Evolutionary conservation across 2,888 invertebrate genomes (phyloP).

Genomic region (Nemotelus pantherinus): DNA sequence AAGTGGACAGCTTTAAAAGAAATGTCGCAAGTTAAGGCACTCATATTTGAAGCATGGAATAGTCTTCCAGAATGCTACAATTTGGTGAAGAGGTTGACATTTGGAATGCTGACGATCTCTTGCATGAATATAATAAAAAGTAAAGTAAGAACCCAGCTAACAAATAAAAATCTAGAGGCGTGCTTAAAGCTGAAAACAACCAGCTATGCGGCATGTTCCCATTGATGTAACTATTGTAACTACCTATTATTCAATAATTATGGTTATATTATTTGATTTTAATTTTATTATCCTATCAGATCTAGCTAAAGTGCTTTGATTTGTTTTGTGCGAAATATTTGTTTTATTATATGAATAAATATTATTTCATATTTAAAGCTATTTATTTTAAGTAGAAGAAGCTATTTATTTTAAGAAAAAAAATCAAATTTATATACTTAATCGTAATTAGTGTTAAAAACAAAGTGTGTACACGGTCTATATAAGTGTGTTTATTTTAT

Average conservation of each 20-base stretch:
- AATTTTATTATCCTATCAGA: too few species aligned
- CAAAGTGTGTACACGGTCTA: too few species aligned
- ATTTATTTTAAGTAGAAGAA: too few species aligned
- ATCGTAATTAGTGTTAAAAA: too few species aligned
- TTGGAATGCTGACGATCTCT: not conserved
- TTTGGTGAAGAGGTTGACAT: conserved; percentile 23
- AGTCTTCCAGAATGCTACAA: conserved; percentile 30
- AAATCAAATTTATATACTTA: too few species aligned
- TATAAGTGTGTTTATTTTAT: too few species aligned
- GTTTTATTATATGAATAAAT: too few species aligned
- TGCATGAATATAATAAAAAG: conserved; percentile 20
- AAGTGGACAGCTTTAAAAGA: conserved; percentile 52
- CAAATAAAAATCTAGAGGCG: conserved; percentile 18
- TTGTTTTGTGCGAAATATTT: too few species aligned
- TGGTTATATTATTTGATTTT: too few species aligned
- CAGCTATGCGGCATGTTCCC: conserved; percentile 27
- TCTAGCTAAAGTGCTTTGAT: too few species aligned
- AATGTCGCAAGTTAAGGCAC: conserved; percentile 48
- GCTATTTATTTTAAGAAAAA: too few species aligned
- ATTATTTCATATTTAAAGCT: too few species aligned
- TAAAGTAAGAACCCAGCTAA: conserved; percentile 3
- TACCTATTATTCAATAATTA: not conserved
- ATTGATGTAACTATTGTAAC: conserved; percentile 17
- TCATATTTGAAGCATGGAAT: not conserved
- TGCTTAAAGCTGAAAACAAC: conserved; percentile 19